These are phyloP conservation scores for Lumbricus terrestris DNA, from an alignment of 2,888 invertebrate species.

Conservation along the genomic window DNA sequence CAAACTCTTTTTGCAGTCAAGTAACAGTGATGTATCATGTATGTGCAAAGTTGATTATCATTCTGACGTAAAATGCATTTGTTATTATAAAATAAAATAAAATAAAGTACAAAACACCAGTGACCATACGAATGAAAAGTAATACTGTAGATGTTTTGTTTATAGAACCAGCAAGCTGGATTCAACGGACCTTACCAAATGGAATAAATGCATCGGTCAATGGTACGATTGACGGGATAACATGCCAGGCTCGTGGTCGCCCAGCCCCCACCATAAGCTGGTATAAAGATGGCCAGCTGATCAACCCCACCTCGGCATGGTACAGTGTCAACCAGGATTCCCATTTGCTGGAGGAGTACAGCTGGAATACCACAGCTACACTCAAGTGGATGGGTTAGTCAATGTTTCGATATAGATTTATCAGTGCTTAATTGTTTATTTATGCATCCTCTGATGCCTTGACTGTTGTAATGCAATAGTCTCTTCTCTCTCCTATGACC, in stretches of 20 bases:
- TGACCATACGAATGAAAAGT: background rate
- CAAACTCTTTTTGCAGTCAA: no score
- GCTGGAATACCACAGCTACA: background rate
- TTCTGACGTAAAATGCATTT: background rate
- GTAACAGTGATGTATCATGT: background rate
- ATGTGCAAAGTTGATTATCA: background rate
- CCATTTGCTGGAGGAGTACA: background rate
- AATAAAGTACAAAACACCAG: background rate
- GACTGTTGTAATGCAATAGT: background rate
- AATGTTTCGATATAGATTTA: background rate
- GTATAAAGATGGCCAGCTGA: background rate
- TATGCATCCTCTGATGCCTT: background rate
- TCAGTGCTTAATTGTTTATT: background rate
- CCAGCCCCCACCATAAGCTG: background rate
- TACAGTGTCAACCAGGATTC: background rate
- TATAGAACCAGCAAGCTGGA: constrained; percentile 4
- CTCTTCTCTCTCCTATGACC: background rate
- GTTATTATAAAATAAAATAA: background rate
- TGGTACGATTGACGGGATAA: background rate
- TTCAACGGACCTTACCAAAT: background rate
- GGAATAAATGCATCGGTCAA: background rate
- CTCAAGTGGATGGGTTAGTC: background rate
- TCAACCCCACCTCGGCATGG: background rate
- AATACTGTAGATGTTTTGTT: background rate
- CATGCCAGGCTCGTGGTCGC: background rate